Evolutionary conservation across 2,888 invertebrate species (phyloP).

Genomic region (Hyles lineata): DNA sequence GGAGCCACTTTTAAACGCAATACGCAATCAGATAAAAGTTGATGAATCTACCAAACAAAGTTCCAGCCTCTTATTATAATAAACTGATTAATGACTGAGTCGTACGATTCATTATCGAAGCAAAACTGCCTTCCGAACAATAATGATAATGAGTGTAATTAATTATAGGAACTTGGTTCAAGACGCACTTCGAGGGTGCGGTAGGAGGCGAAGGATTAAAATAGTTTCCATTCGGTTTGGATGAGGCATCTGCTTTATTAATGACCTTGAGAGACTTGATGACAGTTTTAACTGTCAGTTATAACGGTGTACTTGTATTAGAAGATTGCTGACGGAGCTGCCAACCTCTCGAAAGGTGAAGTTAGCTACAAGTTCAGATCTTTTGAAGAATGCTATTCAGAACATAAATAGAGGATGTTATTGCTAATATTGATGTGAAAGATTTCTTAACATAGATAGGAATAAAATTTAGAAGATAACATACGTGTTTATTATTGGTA

Average conservation of each 20-base stretch:
- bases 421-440: no score
- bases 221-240: conserved; percentile 47
- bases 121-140: conserved; percentile 85
- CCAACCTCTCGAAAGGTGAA: no score
- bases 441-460: no score
- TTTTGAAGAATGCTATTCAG: no score
- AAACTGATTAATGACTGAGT: conserved; percentile 84
- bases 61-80: conserved; percentile 82
- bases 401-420: no score
- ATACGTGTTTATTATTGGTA: no score
- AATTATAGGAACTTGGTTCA: conserved; percentile 84
- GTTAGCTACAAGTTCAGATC: no score
- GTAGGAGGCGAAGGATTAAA: conserved; percentile 48
- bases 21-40: conserved; percentile 79
- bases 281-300: no score
- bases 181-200: conserved; percentile 74
- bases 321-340: no score
- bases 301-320: no score
- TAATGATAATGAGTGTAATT: conserved; percentile 85
- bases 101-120: conserved; percentile 85
- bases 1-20: conserved; percentile 56
- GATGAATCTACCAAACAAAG: conserved; percentile 80
- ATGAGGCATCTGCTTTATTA: conserved; percentile 45
- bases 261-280: not conserved
- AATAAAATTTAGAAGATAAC: no score